A percentile compares a stretch with the other conserved stretches of the same genome.
phyloP scores from a whole-genome alignment of 2,888 invertebrate species.

The Plebejus melissa region DNA sequence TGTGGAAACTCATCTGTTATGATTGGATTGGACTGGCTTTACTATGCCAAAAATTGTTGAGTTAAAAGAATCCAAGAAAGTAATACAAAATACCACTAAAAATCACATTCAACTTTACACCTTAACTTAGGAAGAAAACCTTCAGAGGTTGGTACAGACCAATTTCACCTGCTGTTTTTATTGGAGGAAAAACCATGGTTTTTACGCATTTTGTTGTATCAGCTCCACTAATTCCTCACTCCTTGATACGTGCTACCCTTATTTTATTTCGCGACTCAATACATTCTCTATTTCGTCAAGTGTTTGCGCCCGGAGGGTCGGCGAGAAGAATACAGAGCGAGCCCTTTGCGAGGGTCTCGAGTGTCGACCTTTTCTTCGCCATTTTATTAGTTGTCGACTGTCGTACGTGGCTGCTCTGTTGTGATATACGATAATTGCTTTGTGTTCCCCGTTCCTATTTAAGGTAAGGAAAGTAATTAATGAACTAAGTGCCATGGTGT shows the following conservation, averaged over 20 bases:
- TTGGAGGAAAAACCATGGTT: background rate
- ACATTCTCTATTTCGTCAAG: constrained; percentile 71
- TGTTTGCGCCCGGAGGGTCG: constrained; percentile 66
- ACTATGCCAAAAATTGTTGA: too few relatives aligned
- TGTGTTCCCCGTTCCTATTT: constrained; percentile 29
- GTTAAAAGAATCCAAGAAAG: too few relatives aligned
- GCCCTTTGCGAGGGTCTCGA: constrained; percentile 55
- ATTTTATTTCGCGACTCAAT: constrained; percentile 78
- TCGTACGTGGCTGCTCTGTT: constrained; percentile 68
- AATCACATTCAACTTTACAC: too few relatives aligned
- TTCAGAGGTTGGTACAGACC: too few relatives aligned
- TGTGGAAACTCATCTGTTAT: too few relatives aligned
- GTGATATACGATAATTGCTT: constrained; percentile 39
- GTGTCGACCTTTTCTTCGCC: constrained; percentile 69
- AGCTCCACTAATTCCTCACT: constrained; percentile 48
- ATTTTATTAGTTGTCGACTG: constrained; percentile 75
- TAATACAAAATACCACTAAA: too few relatives aligned
- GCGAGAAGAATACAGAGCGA: constrained; percentile 70
- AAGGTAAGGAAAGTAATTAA: constrained; percentile 8
- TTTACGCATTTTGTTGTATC: constrained; percentile 37
- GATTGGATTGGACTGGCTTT: too few relatives aligned
- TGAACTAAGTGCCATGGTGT: background rate
- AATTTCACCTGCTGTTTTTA: background rate
- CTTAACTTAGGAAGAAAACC: too few relatives aligned
- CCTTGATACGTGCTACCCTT: constrained; percentile 62